Percentiles rank a stretch among this genome's conserved stretches.
These are phyloP conservation scores for Clarias platycephalus DNA, from an alignment of 2,797 vertebrate genomes.

Conservation along the genomic window DNA sequence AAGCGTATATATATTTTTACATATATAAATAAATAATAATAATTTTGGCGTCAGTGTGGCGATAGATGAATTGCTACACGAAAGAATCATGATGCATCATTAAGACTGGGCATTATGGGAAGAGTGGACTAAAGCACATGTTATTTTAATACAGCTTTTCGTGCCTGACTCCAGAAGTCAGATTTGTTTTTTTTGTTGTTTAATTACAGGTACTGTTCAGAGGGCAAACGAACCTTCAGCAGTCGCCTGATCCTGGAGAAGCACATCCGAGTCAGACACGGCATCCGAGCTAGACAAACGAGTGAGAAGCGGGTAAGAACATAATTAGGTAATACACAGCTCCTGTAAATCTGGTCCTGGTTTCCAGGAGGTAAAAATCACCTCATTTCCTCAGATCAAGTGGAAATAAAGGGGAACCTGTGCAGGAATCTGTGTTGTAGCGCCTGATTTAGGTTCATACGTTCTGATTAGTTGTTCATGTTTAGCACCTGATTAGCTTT, in stretches of 20 bases:
- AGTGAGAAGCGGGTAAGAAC: conserved; percentile 71
- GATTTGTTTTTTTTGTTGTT: neutral
- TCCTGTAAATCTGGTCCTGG: neutral
- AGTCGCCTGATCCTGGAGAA: conserved; percentile 93
- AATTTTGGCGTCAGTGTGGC: too few species aligned
- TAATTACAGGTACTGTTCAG: conserved; percentile 85
- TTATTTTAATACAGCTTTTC: neutral
- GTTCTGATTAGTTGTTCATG: neutral
- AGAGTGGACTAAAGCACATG: neutral
- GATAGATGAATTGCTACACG: too few species aligned
- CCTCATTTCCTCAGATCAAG: neutral
- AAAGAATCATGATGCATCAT: too few species aligned
- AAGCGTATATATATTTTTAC: too few species aligned
- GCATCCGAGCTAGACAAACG: conserved; percentile 68
- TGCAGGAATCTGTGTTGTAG: neutral
- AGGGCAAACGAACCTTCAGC: conserved; percentile 93
- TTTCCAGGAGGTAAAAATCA: neutral
- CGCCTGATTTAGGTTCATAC: too few species aligned
- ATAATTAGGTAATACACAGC: neutral
- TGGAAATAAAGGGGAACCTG: neutral
- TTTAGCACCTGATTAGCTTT: neutral
- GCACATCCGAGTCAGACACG: conserved; percentile 89
- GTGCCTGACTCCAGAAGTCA: neutral
- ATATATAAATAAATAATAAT: too few species aligned
- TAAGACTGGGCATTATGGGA: neutral